Base-by-base conservation (phyloP, 1,140 invertebrate genomes). In the Drosophila chauvacae region DNA sequence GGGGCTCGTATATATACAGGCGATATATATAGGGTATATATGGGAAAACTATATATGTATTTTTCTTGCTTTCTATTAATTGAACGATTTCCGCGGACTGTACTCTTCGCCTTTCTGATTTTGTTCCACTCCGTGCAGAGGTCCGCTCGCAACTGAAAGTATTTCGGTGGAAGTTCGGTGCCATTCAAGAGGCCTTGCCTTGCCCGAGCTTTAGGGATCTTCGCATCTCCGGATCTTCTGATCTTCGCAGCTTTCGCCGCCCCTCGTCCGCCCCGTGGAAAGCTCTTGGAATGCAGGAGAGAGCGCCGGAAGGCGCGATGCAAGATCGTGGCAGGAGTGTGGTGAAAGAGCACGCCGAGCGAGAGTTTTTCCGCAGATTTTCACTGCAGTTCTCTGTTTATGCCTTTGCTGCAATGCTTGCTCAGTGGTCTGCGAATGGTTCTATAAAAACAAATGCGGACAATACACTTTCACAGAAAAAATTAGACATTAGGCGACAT, bases 91-190 rank as follows among this genome's bases (percentile, higher is more conserved):
- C 84, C 91, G 91, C 91, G 91, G 91, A 92, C 91, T 91, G 79
- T 85, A 80, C 85, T 90, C 77, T 90, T 86, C 73, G 74, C 71
- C 86, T 81, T 81, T 78, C 58, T 57, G 79, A 86, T 92, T 91
- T 92, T 86, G 91, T 92, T 91, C 90, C 91, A 92, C 92, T 91
- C 91, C 91, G 90, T 92, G 91, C 91, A 92, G 83, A 92, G 91
- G 91, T 92, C 92, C 92, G 91, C 91, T 92, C 92, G 91, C 88
- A 92, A 92, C 91, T 92, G 81, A 92, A 84, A 78, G 63, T 69
- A 64, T 81, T 84, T 84, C 80, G 74, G 78, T 85, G 81, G 77
- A 90, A 73, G 77, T 72, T 72, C 50, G 26, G 44, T 85, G 58
- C 64, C 64, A 77, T 64, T 65, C 64, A 76, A 79, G 70, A 81